Evolutionary conservation across 2,888 invertebrate species (phyloP).

Genomic region (Hylaea fasciaria): DNA sequence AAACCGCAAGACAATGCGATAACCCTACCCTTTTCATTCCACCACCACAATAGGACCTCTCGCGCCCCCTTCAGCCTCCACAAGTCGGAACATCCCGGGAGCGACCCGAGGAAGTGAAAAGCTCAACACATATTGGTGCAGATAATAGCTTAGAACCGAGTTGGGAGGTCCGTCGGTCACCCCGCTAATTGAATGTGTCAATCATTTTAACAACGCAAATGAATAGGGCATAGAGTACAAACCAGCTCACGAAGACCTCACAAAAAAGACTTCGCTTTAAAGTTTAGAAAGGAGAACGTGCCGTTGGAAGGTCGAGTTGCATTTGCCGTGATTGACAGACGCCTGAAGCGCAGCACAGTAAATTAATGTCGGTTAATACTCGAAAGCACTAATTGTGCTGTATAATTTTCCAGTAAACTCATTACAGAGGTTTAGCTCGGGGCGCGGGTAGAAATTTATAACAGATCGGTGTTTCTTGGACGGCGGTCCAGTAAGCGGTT

Average conservation of each 20-base stretch:
- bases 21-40: slow-evolving; percentile 60
- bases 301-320: slow-evolving; percentile 40
- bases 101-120: slow-evolving; percentile 12
- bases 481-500: slow-evolving; percentile 37
- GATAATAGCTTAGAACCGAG: slow-evolving; percentile 73
- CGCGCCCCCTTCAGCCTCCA: slow-evolving; percentile 28
- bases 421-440: slow-evolving; percentile 59
- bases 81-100: slow-evolving; percentile 12
- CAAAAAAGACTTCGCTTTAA: slow-evolving; percentile 37
- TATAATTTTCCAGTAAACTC: slow-evolving; percentile 75
- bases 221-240: slow-evolving; percentile 76
- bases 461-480: slow-evolving; percentile 52
- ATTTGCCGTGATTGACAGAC: slow-evolving; percentile 61
- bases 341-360: slow-evolving; percentile 68
- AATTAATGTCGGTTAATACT: slow-evolving; percentile 73
- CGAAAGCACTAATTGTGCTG: slow-evolving; percentile 74
- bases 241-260: slow-evolving; percentile 62
- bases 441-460: slow-evolving; percentile 61
- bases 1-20: slow-evolving; percentile 74
- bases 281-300: slow-evolving; percentile 29
- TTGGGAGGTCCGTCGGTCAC: slow-evolving; percentile 86
- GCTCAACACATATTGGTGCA: slow-evolving; percentile 57
- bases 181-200: slow-evolving; percentile 91
- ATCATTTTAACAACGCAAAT: slow-evolving; percentile 90
- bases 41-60: slow-evolving; percentile 55